phyloP scores from a whole-genome alignment of 1,140 invertebrate genomes.

The Bemisia tabaci region DNA sequence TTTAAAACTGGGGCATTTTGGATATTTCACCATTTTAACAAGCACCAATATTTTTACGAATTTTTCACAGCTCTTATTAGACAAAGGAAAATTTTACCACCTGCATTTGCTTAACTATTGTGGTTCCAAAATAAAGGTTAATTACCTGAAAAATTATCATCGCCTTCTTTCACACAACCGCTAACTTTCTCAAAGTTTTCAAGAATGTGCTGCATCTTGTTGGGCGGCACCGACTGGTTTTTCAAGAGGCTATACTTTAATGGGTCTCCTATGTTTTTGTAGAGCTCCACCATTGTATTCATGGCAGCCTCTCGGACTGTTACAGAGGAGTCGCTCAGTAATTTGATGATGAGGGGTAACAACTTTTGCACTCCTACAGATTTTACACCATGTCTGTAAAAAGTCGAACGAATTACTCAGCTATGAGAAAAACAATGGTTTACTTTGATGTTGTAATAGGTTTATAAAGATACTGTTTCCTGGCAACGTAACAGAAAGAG shows the following conservation, averaged over 20 bases:
- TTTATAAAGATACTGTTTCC: no score
- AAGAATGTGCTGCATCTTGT: conserved; percentile 37
- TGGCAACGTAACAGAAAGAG: no score
- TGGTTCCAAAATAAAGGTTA: no score
- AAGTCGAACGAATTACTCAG: conserved; percentile 4
- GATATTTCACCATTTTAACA: no score
- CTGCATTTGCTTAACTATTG: no score
- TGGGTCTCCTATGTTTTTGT: conserved; percentile 84
- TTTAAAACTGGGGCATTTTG: no score
- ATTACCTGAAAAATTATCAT: neutral
- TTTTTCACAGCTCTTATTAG: no score
- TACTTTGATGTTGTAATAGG: conserved; percentile 19
- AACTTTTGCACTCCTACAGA: conserved; percentile 65
- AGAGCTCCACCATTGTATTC: conserved; percentile 74
- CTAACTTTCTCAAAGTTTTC: neutral
- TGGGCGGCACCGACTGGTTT: conserved; percentile 62
- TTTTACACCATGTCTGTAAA: conserved; percentile 60
- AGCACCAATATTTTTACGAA: no score
- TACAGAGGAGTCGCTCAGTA: conserved; percentile 78
- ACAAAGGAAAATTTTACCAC: no score
- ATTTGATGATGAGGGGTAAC: conserved; percentile 65
- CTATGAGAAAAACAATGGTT: neutral
- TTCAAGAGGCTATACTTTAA: conserved; percentile 66
- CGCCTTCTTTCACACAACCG: neutral
- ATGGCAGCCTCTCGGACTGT: conserved; percentile 77